Percentiles rank a stretch among this genome's conserved stretches.
Evolutionary conservation across 1,140 invertebrate species (phyloP).

Genomic region (Panulirus ornatus): DNA sequence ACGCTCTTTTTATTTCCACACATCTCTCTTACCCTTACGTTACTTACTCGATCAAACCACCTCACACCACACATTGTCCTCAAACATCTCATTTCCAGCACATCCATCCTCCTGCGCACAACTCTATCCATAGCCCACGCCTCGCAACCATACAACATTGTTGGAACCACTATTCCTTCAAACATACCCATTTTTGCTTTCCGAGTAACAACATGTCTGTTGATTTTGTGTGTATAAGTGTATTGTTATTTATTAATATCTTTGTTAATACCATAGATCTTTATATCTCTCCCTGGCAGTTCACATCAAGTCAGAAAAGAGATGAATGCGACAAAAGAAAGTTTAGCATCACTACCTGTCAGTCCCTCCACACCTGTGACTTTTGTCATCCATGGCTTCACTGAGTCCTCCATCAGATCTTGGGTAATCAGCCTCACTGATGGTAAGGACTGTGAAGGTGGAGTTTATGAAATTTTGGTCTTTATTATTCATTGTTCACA

Average conservation of each 20-base stretch:
- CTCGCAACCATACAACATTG: too few relatives aligned
- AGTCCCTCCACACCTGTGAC: background rate
- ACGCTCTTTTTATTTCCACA: too few relatives aligned
- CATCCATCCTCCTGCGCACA: too few relatives aligned
- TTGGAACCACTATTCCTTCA: too few relatives aligned
- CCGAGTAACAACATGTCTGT: background rate
- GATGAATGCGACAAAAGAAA: conserved; percentile 39
- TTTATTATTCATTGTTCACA: background rate
- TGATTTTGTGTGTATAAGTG: background rate
- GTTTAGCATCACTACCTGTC: conserved; percentile 14
- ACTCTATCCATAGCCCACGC: too few relatives aligned
- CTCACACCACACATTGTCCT: too few relatives aligned
- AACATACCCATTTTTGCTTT: too few relatives aligned
- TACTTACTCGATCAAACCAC: too few relatives aligned
- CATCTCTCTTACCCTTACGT: too few relatives aligned
- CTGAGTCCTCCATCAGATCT: conserved; percentile 44
- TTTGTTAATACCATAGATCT: background rate
- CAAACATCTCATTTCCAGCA: too few relatives aligned
- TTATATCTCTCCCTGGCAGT: conserved; percentile 1
- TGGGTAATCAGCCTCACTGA: conserved; percentile 51
- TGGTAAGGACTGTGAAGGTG: conserved; percentile 23
- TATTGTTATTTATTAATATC: background rate
- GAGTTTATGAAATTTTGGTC: background rate
- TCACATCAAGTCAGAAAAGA: conserved; percentile 35
- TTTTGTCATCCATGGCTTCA: conserved; percentile 53